Evolutionary conservation across 1,140 invertebrate species (phyloP), one percentile per base, ranked within the genome.

Genomic region (Drosophila leontia): DNA sequence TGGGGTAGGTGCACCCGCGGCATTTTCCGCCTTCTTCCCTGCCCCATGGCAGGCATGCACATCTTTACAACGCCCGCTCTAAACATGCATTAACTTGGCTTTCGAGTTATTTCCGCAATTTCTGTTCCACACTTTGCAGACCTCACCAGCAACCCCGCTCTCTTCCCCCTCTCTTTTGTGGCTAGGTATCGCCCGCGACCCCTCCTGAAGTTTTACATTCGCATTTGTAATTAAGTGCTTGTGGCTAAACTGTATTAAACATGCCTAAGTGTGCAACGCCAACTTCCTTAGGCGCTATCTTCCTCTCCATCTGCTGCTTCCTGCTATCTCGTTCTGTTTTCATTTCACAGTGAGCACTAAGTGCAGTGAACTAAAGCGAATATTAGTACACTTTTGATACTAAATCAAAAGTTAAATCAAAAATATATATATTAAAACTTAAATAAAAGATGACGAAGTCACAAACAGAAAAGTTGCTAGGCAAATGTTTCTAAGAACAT

Each of bases 211-310:
- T 50, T 60, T 71, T 51, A 35, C 75, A 78, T 63, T 71, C 76
- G 75, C 83, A 87, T 91, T 88, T 78, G 84, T 91, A 91, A 91
- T 91, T 91, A 92, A 92, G 86, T 88, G 88, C 83, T 91, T 91
- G 86, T 91, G 91, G 91, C 91, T 92, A 92, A 92, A 92, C 82
- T 92, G 91, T 90, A 88, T 92, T 91, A 92, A 91, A 91, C 91
- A 91, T 91, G 91, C 86, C 87, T 92, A 92, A 92, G 84, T 91
- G 91, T 81, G 90, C 90, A 91, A 80, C 65, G 59, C 60, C 76
- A 56, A 72, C 80, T 83, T 85, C 63, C 80, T 83, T 79, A 48
- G 72, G 68, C 45, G 26, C 42, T 57, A 42, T 57, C 55, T 34
- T 3, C 62, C 62, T 63, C 62, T 62, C 57, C 51, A 23, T 51